Base-by-base conservation (phyloP, 2,113 vertebrate genomes). In the Coracopsis vasa region DNA sequence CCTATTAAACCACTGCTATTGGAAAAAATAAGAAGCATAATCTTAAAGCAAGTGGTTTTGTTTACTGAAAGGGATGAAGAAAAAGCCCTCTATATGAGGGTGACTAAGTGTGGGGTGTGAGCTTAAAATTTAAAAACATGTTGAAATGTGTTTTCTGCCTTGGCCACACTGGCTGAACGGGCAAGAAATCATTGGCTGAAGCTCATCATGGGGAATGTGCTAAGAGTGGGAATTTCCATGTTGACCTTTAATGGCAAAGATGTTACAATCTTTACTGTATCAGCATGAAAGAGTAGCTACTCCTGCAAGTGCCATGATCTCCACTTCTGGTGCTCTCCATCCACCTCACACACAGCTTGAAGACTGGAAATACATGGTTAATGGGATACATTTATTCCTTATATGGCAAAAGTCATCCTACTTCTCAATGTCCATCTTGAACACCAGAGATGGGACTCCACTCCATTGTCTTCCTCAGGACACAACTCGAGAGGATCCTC, bases 201-300 rank as follows among this genome's bases (percentile, higher is more conserved):
- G 47, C 23, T 92, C 86, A 47, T 29, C 54, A 50, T 1, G 1
- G 54, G 54, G 33, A 87, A 37, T 5, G 19, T 50, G 86, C 86
- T 87, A 91, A 87, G 37, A 95, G 70, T 53, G 83, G 66, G 33
- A 92, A 87, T 91, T 94, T 96, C 89, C 87, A 88, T 19, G 48
- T 42, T 82, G 93, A 91, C 70, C 78, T 94, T 87, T 67, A 88
- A 48, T 2, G 3, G 78, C 70, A 87, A 74, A 82, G 77, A 89
- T 24, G 44, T 65, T 81, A 67, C 20, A 37, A 14, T 9, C 61
- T 54, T 54, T 48, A 41, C 35, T 41, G 27, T 47, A 84, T 17
- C 35, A 66, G 35, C 51, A 5, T 35, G 15, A 67, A 74, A 89
- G 48, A 88, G 33, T 3, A 21, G 65, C 27, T 35, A 44, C 29